Evolutionary conservation across 2,113 vertebrate species (phyloP).

Genomic region (Emydura subglobosa): DNA sequence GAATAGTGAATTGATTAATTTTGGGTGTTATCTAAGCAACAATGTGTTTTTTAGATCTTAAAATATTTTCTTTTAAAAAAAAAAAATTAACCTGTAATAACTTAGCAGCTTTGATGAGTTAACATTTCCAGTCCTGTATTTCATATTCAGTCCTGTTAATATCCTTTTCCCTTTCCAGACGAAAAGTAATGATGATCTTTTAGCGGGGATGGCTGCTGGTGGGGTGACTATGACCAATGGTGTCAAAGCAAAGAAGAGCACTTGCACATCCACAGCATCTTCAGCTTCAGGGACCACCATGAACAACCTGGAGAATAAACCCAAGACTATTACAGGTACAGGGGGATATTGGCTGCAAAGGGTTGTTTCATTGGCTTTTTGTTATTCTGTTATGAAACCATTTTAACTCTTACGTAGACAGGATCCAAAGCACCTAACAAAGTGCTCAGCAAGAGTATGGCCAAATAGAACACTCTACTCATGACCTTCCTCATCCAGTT

Average conservation of each 20-base stretch:
- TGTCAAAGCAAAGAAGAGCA: conserved; percentile 87
- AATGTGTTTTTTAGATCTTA: background rate
- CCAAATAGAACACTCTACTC: background rate
- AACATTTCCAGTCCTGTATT: background rate
- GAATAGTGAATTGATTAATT: background rate
- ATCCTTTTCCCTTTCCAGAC: conserved; percentile 79
- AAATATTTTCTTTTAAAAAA: background rate
- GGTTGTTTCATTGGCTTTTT: background rate
- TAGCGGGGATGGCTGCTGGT: conserved; percentile 90
- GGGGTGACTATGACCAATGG: conserved; percentile 83
- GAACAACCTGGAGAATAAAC: conserved; percentile 83
- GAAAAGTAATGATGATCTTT: conserved; percentile 95
- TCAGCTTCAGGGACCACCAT: conserved; percentile 73
- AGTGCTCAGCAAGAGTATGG: fast-evolving
- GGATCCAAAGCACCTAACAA: background rate
- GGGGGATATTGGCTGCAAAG: background rate
- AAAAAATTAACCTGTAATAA: background rate
- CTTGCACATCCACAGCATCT: conserved; percentile 66
- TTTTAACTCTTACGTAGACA: background rate
- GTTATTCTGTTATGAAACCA: background rate
- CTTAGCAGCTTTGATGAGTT: background rate
- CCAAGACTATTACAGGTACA: conserved; percentile 86
- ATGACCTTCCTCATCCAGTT: background rate
- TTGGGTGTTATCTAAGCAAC: background rate
- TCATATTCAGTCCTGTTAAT: background rate